phyloP scores from a whole-genome alignment of 1,140 invertebrate species.

The Acromyrmex heyeri region DNA sequence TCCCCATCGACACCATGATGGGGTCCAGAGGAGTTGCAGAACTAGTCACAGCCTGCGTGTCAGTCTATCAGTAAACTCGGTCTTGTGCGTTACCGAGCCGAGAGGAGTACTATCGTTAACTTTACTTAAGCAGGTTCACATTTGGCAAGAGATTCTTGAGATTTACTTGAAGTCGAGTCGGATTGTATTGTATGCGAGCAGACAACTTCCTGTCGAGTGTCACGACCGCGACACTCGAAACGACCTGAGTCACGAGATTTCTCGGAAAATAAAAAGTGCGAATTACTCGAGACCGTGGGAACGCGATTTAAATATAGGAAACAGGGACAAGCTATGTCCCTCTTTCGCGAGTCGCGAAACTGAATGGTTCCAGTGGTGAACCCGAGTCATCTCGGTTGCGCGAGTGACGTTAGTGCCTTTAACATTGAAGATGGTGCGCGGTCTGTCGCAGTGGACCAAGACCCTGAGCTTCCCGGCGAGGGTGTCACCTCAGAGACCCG shows the following conservation, averaged over 20 bases:
- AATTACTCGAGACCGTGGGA: neutral
- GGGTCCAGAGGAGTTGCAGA: conserved; percentile 69
- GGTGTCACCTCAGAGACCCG: conserved; percentile 91
- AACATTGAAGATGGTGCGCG: conserved; percentile 90
- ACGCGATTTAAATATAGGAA: neutral
- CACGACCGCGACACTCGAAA: conserved; percentile 21
- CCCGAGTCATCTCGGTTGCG: conserved; percentile 1
- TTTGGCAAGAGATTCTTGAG: neutral
- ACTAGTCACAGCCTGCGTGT: conserved; percentile 52
- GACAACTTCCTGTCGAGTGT: conserved; percentile 45
- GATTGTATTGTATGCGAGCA: too few species aligned
- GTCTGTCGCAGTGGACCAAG: conserved; percentile 95
- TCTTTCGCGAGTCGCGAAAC: neutral
- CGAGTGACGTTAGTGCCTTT: conserved; percentile 49
- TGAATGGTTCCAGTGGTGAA: conserved; percentile 32
- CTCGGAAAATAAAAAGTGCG: neutral
- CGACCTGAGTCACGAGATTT: neutral
- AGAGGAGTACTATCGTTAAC: neutral
- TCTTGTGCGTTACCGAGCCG: conserved; percentile 50
- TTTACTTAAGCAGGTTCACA: neutral
- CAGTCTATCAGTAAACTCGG: conserved; percentile 70
- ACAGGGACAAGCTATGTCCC: neutral
- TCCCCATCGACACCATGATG: conserved; percentile 53
- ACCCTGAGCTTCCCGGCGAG: conserved; percentile 94
- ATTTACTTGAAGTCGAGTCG: neutral